Evolutionary conservation across 2,113 vertebrate species (phyloP), one percentile per base, ranked within the genome.

Genomic region (Leucosticte australis): DNA sequence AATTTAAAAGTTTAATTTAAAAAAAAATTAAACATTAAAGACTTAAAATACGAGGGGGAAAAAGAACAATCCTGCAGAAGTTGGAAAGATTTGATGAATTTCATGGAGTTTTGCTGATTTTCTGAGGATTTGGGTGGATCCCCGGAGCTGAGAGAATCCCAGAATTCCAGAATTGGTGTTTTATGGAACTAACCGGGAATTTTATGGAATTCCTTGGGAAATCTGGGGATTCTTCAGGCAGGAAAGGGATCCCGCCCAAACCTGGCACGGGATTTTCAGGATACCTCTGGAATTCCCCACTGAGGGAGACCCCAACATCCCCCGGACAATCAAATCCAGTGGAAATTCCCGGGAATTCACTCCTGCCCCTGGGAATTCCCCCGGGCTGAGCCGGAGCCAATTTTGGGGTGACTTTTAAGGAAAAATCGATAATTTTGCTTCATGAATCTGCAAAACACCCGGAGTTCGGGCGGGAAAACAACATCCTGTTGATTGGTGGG

Each of bases 41-140:
- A 23, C 3, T 50, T 55, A 8, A 31, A 24, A 28, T 3, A 5
- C 0, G 5, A 24, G 30, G 11, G 7, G 5, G 7, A 3, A 3
- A 3, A 20, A 7, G 24, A 8, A 9, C 23, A 35, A 44, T 74
- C 4, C 3, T 0, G 0, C 6, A 9, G 50, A 21, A 60, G 26
- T 5, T 4, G 60, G 49, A 5, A 22, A 62, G 44, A 33, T 22
- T 7, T 1, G 11, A 10, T 14, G 6, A 11, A 56, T 59, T 47
- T 79, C 2, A 5, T 18, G 20, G 35, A 23, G 2, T 23, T 35
- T 42, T 33, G 9, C 5, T 23, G 47, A 24, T 67, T 84, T 78
- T 28, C 27, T 16, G 5, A 33, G 67, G 52, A 23, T 82, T 52
- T 10, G 19, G 47, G 39, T 8, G 24, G 17, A 6, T 60, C 57